Evolutionary conservation across 2,888 invertebrate genomes (phyloP), one percentile per base, ranked within the genome.

Genomic region (Eurytoma californica): DNA sequence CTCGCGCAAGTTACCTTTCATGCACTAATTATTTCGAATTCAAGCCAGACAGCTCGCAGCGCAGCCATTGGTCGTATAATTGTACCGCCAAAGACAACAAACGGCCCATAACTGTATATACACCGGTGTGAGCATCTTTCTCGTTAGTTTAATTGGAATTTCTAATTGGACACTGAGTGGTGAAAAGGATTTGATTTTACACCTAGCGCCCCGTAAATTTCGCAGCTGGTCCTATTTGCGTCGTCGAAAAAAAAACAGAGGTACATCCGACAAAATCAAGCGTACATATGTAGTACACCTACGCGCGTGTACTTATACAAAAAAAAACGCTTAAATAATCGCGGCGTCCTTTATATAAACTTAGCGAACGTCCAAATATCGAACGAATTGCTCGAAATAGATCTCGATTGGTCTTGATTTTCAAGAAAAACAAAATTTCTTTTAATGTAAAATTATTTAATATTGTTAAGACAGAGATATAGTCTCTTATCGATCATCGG

Each of bases 131-230:
- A 67, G 14, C 58, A 67, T 67, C 67, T 66, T 74, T 58, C 58
- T 74, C 66, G 30, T 74, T 74, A 74, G 74, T 51, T 74, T 74
- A 74, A 74, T 74, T 74, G 74, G 74, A 58, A 51, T 18, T 47
- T 30, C 51, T 74, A 74, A 74, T 74, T 74, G 58, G 74, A 73
- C 24, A 73, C 65, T 18, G 30, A 67, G 14, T 39, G 14, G 13
- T 18, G 39, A 63, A 63, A 63, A 39, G 16, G n/a, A 47, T 16
- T 1, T n/a, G n/a, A 47, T 16, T 1, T n/a, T 14, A n/a, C 53
- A 53, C 4, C 14, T 53, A 24, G n/a, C n/a, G 12, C 16, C 1
- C 16, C 53, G 53, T 53, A 14, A n/a, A 53, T 53, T 53, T n/a
- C 14, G 4, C 53, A 51, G 51, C 16, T 2, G 7, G 7, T 51